Base-by-base conservation (phyloP, 2,888 invertebrate genomes). In the Drosophila dives region DNA sequence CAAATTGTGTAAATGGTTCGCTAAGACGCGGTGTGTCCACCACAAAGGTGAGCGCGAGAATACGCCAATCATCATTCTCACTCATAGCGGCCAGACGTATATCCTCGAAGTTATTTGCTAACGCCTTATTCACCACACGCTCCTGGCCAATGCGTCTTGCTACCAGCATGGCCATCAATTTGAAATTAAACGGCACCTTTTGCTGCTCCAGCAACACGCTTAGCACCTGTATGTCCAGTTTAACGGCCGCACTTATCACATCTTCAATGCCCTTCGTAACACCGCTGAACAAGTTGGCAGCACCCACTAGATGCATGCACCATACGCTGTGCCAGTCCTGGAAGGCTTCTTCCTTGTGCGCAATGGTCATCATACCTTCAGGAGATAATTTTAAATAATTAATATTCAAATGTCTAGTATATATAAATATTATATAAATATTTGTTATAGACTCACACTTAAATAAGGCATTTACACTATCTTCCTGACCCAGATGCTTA, bases 1-100 rank as follows among this genome's bases (percentile, higher is more conserved):
- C 45, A 45, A 45, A 45, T 45, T 45, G 23, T 15, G 45, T 45
- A 4, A 45, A 45, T 8, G 45, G 45, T 4, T 45, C 45, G 45
- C 97, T 97, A 2, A 95, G 95, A 91, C 96, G 96, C 59, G 95
- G 95, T 1, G 95, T 95, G 86, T 97, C 97, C 59, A 96, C 95
- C 38, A 98, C 91, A 26, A 97, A 92, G 0, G 95, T 94, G 45
- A 45, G 45, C 23, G 45, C 45, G 15, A 45, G 45, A 45, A 45
- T 45, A 33, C 97, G 94, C 2, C 95, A 94, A 95, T 97, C 90
- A 53, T 93, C 92, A 36, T 90, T 86, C 55, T 84, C 81, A 0
- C 90, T 91, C 0, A 94, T 93, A 34, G 96, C 94, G 5, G 95
- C 95, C 59, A 91, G 32, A 94, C 91, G 63, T 95, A 93, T 51